phyloP scores from a whole-genome alignment of 2,888 invertebrate species.

The Chalcosyrphus nemorum region DNA sequence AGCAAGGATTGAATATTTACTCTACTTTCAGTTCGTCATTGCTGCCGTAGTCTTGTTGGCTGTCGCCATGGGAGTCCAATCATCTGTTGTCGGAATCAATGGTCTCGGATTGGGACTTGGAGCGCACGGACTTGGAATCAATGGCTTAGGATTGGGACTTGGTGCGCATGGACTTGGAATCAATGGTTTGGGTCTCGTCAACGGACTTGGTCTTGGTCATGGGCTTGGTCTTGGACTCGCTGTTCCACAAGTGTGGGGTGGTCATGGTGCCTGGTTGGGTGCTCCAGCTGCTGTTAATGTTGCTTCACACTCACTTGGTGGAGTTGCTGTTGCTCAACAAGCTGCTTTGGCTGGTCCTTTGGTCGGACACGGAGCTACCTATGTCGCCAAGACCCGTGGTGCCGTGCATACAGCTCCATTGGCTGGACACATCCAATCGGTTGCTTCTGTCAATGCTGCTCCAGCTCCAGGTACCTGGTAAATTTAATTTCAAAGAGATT shows the following conservation, averaged over 20 bases:
- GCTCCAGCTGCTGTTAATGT: constrained; percentile 65
- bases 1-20: not conserved
- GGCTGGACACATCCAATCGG: constrained; percentile 78
- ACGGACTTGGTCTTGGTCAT: constrained; percentile 54
- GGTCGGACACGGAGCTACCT: constrained; percentile 78
- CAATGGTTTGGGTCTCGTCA: constrained; percentile 43
- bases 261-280: constrained; percentile 58
- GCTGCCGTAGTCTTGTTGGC: constrained; percentile 78
- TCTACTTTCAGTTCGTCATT: constrained; percentile 75
- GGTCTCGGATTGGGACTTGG: constrained; percentile 9
- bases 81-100: constrained; percentile 76
- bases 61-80: constrained; percentile 79
- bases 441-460: constrained; percentile 77
- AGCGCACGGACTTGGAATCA: constrained; percentile 74
- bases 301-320: constrained; percentile 35
- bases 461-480: constrained; percentile 78
- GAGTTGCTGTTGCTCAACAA: constrained; percentile 77
- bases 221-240: constrained; percentile 32
- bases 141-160: constrained; percentile 1
- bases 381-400: constrained; percentile 79
- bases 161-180: not conserved
- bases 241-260: constrained; percentile 49
- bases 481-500: not conserved
- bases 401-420: constrained; percentile 79
- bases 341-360: constrained; percentile 79